phyloP scores from a whole-genome alignment of 2,888 invertebrate genomes.

The Troilus luridus region DNA sequence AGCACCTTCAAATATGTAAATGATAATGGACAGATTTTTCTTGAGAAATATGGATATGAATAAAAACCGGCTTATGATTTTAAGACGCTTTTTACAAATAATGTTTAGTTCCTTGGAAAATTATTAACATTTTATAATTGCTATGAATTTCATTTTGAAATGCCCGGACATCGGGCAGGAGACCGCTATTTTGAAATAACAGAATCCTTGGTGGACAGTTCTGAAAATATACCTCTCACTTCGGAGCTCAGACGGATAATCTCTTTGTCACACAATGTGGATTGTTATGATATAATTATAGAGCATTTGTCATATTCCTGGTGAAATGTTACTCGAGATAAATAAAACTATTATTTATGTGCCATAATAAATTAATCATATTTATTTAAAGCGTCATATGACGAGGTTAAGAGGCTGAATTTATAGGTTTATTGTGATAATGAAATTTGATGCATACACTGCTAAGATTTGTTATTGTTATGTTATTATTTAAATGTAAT shows the following conservation, averaged over 20 bases:
- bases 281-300: slow-evolving; percentile 48
- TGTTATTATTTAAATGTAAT: no score
- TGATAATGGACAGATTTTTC: no score
- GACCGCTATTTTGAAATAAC: background rate
- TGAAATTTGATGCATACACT: background rate
- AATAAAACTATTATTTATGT: background rate
- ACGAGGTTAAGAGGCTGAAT: background rate
- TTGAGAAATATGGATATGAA: no score
- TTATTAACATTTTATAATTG: background rate
- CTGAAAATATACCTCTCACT: slow-evolving; percentile 14
- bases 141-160: background rate
- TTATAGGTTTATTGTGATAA: background rate
- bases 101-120: no score
- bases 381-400: background rate
- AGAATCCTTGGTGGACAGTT: background rate
- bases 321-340: background rate
- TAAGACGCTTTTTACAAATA: no score
- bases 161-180: background rate
- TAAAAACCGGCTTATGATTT: no score
- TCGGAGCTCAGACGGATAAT: slow-evolving; percentile 24
- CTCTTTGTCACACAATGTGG: background rate
- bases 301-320: slow-evolving; percentile 37
- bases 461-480: background rate
- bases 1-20: no score
- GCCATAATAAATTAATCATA: background rate